A percentile compares a stretch with the other conserved stretches of the same genome.
Conservation (phyloP, 2,888 invertebrate species). For the Pyralis farinalis region DNA sequence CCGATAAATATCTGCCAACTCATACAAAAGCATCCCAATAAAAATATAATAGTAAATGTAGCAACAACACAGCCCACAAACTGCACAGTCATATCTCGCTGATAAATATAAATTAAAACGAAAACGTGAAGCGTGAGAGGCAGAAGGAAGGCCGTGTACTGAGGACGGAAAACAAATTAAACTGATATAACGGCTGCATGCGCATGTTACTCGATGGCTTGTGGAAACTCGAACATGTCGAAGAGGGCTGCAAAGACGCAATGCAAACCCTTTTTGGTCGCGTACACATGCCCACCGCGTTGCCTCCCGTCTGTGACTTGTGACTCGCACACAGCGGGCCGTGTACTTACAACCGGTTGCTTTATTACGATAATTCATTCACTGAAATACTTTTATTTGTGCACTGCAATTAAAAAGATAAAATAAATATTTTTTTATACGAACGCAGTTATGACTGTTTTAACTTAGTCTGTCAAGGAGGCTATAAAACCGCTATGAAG, state of each 20-base stretch:
- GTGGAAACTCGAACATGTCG: constrained; percentile 33
- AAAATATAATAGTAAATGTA: constrained; percentile 79
- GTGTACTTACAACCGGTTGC: constrained; percentile 26
- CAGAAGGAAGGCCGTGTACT: constrained; percentile 30
- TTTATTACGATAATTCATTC: constrained; percentile 33
- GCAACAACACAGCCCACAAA: constrained; percentile 72
- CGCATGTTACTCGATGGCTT: constrained; percentile 29
- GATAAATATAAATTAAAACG: constrained; percentile 70
- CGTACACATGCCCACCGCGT: constrained; percentile 12
- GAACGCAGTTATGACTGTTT: constrained; percentile 3
- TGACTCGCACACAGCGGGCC: constrained; percentile 27
- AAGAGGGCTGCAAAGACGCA: constrained; percentile 15
- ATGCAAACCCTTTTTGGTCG: constrained; percentile 32
- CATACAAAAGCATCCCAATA: constrained; percentile 80
- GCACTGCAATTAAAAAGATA: constrained; percentile 25
- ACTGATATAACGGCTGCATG: constrained; percentile 43
- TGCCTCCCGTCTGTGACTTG: neutral
- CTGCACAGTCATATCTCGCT: constrained; percentile 74
- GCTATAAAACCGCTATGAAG: too few species aligned
- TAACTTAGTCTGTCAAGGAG: neutral
- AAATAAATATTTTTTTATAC: constrained; percentile 8
- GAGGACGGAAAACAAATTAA: constrained; percentile 54
- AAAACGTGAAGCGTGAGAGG: constrained; percentile 47
- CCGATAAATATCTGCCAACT: constrained; percentile 81
- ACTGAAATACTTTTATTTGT: constrained; percentile 28